Conservation (phyloP, 2,113 vertebrate species). For the Triplophysa tibetana region DNA sequence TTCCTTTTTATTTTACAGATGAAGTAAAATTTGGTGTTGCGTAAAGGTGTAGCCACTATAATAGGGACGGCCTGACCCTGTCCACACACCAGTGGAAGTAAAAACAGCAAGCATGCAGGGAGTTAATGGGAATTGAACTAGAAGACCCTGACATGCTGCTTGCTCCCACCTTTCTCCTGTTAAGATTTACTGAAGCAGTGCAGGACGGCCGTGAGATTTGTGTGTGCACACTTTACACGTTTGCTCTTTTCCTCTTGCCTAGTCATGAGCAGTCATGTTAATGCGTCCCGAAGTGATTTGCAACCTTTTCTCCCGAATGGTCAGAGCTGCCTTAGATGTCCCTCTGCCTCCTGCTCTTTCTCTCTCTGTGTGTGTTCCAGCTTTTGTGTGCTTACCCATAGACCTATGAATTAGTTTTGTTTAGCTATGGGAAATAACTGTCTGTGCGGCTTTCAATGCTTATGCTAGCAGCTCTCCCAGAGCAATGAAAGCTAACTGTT, state of each 20-base stretch:
- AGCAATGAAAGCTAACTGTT: neutral
- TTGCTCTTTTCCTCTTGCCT: constrained; percentile 32
- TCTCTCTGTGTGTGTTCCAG: constrained; percentile 51
- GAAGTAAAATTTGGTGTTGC: too few species aligned
- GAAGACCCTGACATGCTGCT: constrained; percentile 38
- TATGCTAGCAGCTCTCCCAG: constrained; percentile 15
- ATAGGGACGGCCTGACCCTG: constrained; percentile 15
- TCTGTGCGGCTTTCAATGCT: neutral
- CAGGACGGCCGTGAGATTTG: constrained; percentile 25
- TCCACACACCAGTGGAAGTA: constrained; percentile 34
- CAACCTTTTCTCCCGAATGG: constrained; percentile 42
- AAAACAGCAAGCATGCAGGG: constrained; percentile 46
- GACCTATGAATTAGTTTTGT: constrained; percentile 11
- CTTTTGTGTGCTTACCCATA: neutral
- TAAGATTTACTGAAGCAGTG: constrained; percentile 42
- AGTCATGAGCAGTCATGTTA: constrained; percentile 33
- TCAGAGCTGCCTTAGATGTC: constrained; percentile 5
- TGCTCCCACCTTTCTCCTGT: constrained; percentile 36
- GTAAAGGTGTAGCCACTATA: too few species aligned
- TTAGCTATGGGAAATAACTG: constrained; percentile 27
- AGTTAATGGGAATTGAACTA: constrained; percentile 45
- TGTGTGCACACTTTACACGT: constrained; percentile 35
- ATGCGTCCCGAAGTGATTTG: constrained; percentile 51
- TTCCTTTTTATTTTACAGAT: too few species aligned
- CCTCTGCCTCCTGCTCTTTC: neutral